Percentiles rank a stretch among this genome's conserved stretches.
Conservation (phyloP, 2,113 vertebrate genomes). For the Apaloderma vittatum region DNA sequence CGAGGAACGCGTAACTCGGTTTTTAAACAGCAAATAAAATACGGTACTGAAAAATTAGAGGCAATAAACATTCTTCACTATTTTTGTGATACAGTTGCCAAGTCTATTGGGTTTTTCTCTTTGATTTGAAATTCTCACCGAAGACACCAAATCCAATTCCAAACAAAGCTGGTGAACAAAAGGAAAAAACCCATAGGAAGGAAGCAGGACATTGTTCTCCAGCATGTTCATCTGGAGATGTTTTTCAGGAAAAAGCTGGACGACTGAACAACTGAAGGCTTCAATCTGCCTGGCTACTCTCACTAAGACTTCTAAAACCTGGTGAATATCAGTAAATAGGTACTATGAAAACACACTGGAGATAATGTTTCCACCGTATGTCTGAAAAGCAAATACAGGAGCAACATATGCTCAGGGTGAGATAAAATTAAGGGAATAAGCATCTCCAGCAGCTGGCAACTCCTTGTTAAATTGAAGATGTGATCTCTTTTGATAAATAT, state of each 20-base stretch:
- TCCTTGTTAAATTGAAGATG: not conserved
- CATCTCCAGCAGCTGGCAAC: not conserved
- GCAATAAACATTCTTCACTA: not conserved
- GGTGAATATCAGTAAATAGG: not conserved
- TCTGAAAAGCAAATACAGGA: not conserved
- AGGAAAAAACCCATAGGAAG: not conserved
- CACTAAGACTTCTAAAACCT: not conserved
- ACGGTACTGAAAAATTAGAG: not conserved
- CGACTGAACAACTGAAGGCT: not conserved
- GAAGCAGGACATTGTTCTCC: not conserved
- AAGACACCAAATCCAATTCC: not conserved
- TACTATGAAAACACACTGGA: not conserved
- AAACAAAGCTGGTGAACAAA: not conserved
- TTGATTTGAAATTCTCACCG: not conserved
- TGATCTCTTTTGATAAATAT: not conserved
- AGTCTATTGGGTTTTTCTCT: not conserved
- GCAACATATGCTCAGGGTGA: rapidly evolving
- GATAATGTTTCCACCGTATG: rapidly evolving
- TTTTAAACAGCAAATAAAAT: not conserved
- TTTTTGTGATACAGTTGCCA: not conserved
- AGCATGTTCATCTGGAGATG: not conserved
- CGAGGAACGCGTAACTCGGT: not conserved
- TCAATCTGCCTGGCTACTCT: not conserved
- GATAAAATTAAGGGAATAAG: not conserved
- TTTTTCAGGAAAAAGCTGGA: not conserved